Base-by-base conservation (phyloP, 2,888 invertebrate genomes). In the Taenaris catops region DNA sequence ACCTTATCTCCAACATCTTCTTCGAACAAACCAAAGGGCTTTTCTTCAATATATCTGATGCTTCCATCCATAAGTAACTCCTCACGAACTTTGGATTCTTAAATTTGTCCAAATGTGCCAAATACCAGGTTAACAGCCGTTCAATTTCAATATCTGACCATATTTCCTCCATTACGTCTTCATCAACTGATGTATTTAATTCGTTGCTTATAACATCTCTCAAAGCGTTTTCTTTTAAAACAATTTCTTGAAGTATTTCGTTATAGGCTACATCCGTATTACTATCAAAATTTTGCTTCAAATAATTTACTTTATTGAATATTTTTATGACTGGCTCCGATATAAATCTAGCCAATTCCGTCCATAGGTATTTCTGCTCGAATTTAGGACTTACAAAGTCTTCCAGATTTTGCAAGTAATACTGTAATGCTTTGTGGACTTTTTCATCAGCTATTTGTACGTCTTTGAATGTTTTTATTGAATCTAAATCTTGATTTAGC, bases 1-100 rank as follows among this genome's bases (percentile, higher is more conserved):
- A 72, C 2, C 84, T 54, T 5, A 86, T 65, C 53, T 84, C 80
- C 0, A 65, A 59, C 84, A 86, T 84, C 50, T 79, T 81, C 47
- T 78, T 81, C 0, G 81, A 84, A 35, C 84, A 86, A 7, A 58
- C 63, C 8, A 79, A 43, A 0, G 84, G 71, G 29, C 66, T 78
- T 36, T 78, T 78, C n/a, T 59, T 61, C 2, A 83, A 42, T 24
- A 74, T 61, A 7, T 58, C 51, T 0, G 80, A 67, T 0, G 68
- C 71, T 21, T 84, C 81, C 53, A 72, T 63, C 84, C 84, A 86
- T 0, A 86, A 48, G 8, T 79, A 81, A 4, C 71, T 78, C 0
- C 76, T 49, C 0, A 76, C 69, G 17, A 63, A 80, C 46, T 80
- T 81, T 0, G 84, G 78, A 31, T 81, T 81, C 38, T 83, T 86